These are phyloP conservation scores for Arrhopalites spinosus DNA, from an alignment of 2,888 invertebrate species.

Conservation along the genomic window DNA sequence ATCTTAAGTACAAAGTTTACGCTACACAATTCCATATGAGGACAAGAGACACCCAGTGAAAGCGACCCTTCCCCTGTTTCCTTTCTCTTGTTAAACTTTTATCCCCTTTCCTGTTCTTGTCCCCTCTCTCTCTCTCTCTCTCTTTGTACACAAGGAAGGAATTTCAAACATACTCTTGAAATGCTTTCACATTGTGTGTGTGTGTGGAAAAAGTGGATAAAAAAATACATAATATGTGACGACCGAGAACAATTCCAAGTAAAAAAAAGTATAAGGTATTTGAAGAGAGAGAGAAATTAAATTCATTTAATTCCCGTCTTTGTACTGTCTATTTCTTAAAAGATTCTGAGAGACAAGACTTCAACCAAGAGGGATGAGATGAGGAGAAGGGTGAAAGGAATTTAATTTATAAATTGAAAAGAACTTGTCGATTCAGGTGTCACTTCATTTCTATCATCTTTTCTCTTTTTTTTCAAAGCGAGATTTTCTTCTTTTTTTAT, in stretches of 20 bases:
- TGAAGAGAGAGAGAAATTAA: neutral
- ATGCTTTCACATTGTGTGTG: neutral
- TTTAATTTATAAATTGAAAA: no score
- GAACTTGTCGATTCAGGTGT: no score
- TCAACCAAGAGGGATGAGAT: slow-evolving; percentile 11
- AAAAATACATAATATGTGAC: slow-evolving; percentile 3
- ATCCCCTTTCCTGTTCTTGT: neutral
- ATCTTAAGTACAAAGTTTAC: no score
- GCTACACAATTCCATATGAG: no score
- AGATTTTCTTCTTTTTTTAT: no score
- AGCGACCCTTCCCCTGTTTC: no score
- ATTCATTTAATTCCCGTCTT: neutral
- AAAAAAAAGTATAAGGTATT: neutral
- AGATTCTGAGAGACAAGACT: neutral
- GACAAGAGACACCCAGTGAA: no score
- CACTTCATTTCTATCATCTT: no score
- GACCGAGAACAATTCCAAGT: neutral
- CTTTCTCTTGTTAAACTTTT: neutral
- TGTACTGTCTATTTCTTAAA: neutral
- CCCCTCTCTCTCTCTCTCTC: no score
- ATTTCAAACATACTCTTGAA: neutral
- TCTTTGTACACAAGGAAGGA: neutral
- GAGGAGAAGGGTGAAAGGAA: no score
- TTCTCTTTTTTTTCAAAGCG: no score
- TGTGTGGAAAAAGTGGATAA: neutral